A percentile compares a stretch with the other conserved stretches of the same genome.
phyloP scores from a whole-genome alignment of 2,888 invertebrate genomes.

The Biston stratarius region DNA sequence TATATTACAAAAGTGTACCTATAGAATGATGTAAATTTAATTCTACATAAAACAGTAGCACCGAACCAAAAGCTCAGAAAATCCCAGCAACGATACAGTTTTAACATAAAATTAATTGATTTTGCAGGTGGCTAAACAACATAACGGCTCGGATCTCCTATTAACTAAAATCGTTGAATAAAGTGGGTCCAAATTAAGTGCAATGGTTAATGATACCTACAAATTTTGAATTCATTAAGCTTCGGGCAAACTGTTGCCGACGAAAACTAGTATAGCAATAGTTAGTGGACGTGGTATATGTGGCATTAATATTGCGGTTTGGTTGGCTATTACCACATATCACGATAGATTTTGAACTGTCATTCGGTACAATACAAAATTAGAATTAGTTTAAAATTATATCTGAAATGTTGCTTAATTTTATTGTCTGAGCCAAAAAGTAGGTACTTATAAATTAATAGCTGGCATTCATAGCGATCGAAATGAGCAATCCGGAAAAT shows the following conservation, averaged over 20 bases:
- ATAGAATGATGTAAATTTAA: not conserved
- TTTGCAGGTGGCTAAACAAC: conserved; percentile 34
- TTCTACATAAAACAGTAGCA: not conserved
- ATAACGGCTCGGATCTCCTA: conserved; percentile 32
- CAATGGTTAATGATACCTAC: conserved; percentile 69
- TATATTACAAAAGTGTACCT: too few relatives aligned
- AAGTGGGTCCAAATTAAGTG: conserved; percentile 71
- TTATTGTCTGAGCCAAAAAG: not conserved
- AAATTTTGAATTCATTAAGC: conserved; percentile 77
- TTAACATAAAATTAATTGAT: conserved; percentile 34
- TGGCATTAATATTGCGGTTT: conserved; percentile 72
- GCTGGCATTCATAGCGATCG: too few relatives aligned
- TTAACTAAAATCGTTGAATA: conserved; percentile 43
- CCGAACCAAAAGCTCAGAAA: conserved; percentile 14
- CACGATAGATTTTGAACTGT: conserved; percentile 46
- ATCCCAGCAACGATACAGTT: conserved; percentile 24
- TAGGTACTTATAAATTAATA: too few relatives aligned
- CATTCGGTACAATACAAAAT: conserved; percentile 12
- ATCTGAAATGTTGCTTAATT: not conserved
- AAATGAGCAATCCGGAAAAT: too few relatives aligned
- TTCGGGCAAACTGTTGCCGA: conserved; percentile 63
- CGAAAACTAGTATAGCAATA: conserved; percentile 56
- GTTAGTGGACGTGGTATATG: conserved; percentile 74
- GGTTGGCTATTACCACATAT: conserved; percentile 65
- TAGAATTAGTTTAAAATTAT: not conserved